Conservation (phyloP, 2,797 vertebrate genomes). For the Sebastiscus tertius region DNA sequence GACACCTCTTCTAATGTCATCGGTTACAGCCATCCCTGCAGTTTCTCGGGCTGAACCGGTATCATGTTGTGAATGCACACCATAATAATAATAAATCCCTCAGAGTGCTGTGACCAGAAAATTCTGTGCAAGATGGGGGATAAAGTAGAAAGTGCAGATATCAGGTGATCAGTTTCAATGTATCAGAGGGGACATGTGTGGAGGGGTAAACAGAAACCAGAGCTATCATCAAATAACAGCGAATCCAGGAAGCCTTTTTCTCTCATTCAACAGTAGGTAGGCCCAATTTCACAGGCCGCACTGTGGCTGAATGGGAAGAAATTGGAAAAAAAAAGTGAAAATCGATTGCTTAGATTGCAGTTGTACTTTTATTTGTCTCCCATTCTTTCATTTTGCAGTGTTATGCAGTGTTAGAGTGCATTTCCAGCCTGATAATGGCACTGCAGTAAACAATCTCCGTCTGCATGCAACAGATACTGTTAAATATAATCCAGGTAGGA, state of each 20-base stretch:
- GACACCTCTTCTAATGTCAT: conserved; percentile 31
- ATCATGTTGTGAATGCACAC: conserved; percentile 59
- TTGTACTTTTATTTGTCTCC: conserved; percentile 88
- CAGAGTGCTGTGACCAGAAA: conserved; percentile 62
- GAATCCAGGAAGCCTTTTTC: conserved; percentile 77
- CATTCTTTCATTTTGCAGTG: conserved; percentile 82
- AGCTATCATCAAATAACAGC: conserved; percentile 81
- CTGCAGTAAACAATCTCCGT: conserved; percentile 1
- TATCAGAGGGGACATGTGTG: conserved; percentile 67
- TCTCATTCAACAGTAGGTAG: conserved; percentile 82
- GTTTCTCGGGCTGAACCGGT: conserved; percentile 21
- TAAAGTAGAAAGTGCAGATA: conserved; percentile 71
- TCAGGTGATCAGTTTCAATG: conserved; percentile 77
- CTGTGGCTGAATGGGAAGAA: conserved; percentile 81
- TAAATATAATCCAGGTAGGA: not conserved
- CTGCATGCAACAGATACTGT: not conserved
- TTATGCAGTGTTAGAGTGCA: conserved; percentile 76
- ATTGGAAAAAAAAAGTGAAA: conserved; percentile 89
- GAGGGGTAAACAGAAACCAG: conserved; percentile 75
- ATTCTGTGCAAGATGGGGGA: conserved; percentile 34
- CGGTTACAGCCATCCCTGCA: conserved; percentile 11
- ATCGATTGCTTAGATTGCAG: conserved; percentile 89
- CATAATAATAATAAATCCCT: conserved; percentile 58
- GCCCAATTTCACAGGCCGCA: conserved; percentile 90
- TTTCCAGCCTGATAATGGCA: conserved; percentile 81